These are phyloP conservation scores for Papilio protenor DNA, from an alignment of 2,888 invertebrate genomes.

Conservation along the genomic window DNA sequence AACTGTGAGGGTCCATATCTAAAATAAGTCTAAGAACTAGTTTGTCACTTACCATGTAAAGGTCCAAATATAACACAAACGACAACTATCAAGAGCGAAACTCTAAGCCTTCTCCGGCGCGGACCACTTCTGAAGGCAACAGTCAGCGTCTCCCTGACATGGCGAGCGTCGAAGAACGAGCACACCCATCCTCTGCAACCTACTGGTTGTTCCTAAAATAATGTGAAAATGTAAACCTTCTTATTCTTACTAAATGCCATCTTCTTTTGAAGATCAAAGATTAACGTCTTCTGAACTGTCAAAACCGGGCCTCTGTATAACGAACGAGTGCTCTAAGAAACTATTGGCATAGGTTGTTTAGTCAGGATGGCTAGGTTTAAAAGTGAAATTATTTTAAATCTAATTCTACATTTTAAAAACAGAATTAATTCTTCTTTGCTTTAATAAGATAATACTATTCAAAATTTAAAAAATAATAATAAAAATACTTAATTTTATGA, in stretches of 20 bases:
- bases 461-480: background rate
- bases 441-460: background rate
- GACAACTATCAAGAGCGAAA: conserved; percentile 80
- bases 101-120: conserved; percentile 74
- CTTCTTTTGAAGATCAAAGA: background rate
- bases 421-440: background rate
- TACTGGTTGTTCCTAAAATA: conserved; percentile 73
- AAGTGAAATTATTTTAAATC: background rate
- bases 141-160: conserved; percentile 80
- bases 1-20: background rate
- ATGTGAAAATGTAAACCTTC: background rate
- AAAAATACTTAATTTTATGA: background rate
- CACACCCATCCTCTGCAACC: conserved; percentile 79
- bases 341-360: background rate
- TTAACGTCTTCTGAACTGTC: background rate
- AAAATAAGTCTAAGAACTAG: background rate
- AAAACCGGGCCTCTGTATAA: background rate
- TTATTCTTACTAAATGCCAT: background rate
- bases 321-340: background rate
- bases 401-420: background rate
- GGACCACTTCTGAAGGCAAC: conserved; percentile 82
- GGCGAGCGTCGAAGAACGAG: conserved; percentile 79
- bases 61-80: conserved; percentile 84
- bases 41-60: conserved; percentile 73
- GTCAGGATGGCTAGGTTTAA: background rate